A percentile compares a stretch with the other conserved stretches of the same genome.
Evolutionary conservation across 1,140 invertebrate genomes (phyloP).

Genomic region (Lithobius niger): DNA sequence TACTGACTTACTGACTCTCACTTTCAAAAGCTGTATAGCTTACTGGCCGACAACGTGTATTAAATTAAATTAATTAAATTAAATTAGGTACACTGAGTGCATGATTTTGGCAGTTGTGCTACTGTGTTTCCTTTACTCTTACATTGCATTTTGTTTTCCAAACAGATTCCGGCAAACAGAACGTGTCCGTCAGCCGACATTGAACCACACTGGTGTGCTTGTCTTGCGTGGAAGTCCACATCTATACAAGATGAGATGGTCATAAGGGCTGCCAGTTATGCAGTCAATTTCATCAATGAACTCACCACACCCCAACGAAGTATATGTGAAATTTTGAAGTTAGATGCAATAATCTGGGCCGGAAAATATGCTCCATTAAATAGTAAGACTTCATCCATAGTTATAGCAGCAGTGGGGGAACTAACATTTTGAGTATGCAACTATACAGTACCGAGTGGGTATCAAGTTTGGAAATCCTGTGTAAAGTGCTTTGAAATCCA

Average conservation of each 20-base stretch:
- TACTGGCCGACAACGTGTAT: too few species aligned
- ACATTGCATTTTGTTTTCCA: conserved; percentile 22
- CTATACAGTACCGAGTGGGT: too few species aligned
- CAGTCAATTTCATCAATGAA: conserved; percentile 49
- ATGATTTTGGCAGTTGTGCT: too few species aligned
- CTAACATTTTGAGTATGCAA: too few species aligned
- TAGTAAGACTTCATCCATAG: conserved; percentile 25
- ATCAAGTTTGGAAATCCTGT: too few species aligned
- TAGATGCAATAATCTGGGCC: conserved; percentile 50
- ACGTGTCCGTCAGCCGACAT: conserved; percentile 78
- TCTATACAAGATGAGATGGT: conserved; percentile 28
- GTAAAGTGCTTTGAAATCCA: too few species aligned
- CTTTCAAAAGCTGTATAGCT: too few species aligned
- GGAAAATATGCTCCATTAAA: conserved; percentile 44
- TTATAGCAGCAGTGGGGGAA: too few species aligned
- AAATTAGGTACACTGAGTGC: too few species aligned
- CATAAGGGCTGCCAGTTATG: conserved; percentile 36
- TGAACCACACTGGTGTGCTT: conserved; percentile 89
- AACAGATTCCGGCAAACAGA: conserved; percentile 49
- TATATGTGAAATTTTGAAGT: conserved; percentile 44
- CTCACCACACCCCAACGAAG: conserved; percentile 41
- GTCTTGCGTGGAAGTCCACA: conserved; percentile 56
- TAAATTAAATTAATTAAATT: too few species aligned
- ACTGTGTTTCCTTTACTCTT: too few species aligned
- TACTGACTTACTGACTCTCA: too few species aligned